A percentile compares a stretch with the other conserved stretches of the same genome.
Evolutionary conservation across 2,797 vertebrate species (phyloP).

Genomic region (Dallia pectoralis): DNA sequence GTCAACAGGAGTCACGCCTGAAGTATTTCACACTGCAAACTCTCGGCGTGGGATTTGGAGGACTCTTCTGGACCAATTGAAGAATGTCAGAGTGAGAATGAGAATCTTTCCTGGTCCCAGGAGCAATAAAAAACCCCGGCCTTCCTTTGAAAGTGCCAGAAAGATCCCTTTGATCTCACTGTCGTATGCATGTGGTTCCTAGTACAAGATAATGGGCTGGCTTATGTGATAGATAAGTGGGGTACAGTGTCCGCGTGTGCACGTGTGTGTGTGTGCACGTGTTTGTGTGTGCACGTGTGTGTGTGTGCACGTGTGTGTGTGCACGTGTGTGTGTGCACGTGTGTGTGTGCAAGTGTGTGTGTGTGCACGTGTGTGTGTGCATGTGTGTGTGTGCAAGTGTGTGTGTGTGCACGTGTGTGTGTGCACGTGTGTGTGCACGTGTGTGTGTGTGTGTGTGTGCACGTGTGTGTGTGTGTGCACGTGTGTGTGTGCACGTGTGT

Average conservation of each 20-base stretch:
- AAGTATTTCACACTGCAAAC: neutral
- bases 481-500: too few species aligned
- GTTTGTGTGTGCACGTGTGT: too few species aligned
- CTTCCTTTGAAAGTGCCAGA: slow-evolving; percentile 49
- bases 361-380: too few species aligned
- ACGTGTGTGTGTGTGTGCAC: slow-evolving; percentile 31
- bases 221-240: slow-evolving; percentile 59
- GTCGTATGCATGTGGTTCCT: slow-evolving; percentile 53
- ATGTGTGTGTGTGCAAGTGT: slow-evolving; percentile 24
- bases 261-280: too few species aligned
- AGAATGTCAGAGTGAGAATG: slow-evolving; percentile 42
- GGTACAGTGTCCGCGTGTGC: slow-evolving; percentile 46
- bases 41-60: slow-evolving; percentile 5
- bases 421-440: too few species aligned
- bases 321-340: slow-evolving; percentile 18
- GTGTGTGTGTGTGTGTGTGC: too few species aligned
- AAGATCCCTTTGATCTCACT: slow-evolving; percentile 63
- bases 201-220: slow-evolving; percentile 57
- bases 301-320: too few species aligned
- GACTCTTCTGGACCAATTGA: slow-evolving; percentile 18
- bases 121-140: slow-evolving; percentile 47
- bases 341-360: too few species aligned
- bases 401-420: too few species aligned
- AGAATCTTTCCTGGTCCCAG: slow-evolving; percentile 36
- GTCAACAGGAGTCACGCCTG: neutral